A percentile compares a stretch with the other conserved stretches of the same genome.
Evolutionary conservation across 2,888 invertebrate species (phyloP).

Genomic region (Dolomedes plantarius): DNA sequence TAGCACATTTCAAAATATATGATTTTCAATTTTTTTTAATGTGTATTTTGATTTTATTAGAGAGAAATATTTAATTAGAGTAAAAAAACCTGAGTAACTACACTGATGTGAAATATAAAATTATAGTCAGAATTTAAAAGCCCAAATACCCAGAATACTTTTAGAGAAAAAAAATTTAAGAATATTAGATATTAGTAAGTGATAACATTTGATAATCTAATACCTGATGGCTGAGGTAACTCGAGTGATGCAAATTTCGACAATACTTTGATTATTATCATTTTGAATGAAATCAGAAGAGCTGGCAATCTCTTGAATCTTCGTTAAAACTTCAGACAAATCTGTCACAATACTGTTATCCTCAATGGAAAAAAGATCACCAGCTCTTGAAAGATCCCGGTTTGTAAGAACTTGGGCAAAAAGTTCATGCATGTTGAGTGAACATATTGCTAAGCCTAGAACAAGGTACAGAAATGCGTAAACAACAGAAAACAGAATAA

Average conservation of each 20-base stretch:
- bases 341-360: slow-evolving; percentile 91
- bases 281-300: slow-evolving; percentile 88
- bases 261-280: slow-evolving; percentile 94
- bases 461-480: neutral
- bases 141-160: no score
- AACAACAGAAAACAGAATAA: neutral
- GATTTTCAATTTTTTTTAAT: no score
- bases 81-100: no score
- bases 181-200: no score
- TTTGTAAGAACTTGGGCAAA: slow-evolving; percentile 92
- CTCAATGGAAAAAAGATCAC: slow-evolving; percentile 91
- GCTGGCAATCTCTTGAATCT: slow-evolving; percentile 84
- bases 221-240: slow-evolving; percentile 91
- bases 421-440: slow-evolving; percentile 88
- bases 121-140: no score
- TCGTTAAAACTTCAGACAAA: slow-evolving; percentile 87
- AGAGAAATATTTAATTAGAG: no score
- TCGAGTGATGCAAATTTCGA: slow-evolving; percentile 94
- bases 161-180: no score
- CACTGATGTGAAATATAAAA: no score
- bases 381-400: slow-evolving; percentile 91
- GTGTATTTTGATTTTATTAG: no score
- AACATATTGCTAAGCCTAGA: neutral
- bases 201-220: no score
- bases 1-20: no score